Conservation (phyloP, 2,888 invertebrate genomes). For the Lepidonotus clava region DNA sequence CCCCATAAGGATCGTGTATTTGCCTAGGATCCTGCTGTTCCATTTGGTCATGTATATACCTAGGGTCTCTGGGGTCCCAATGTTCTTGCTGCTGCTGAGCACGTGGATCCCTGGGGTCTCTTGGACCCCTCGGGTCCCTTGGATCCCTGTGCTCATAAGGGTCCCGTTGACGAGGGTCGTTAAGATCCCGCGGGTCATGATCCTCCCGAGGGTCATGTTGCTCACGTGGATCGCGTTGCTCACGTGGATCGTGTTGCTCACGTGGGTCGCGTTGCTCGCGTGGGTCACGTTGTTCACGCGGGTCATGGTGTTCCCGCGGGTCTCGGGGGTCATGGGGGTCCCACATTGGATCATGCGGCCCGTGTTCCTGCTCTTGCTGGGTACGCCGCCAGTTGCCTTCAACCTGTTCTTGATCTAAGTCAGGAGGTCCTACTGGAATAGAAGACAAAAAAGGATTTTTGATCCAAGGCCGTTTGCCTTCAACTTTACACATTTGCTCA, state of each 20-base stretch:
- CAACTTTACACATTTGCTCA: too few relatives aligned
- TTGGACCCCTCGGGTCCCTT: conserved; percentile 17
- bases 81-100: background rate
- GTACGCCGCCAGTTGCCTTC: too few relatives aligned
- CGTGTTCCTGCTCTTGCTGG: background rate
- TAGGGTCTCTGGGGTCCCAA: conserved; percentile 46
- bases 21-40: background rate
- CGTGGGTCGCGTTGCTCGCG: background rate
- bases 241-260: background rate
- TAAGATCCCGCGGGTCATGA: background rate
- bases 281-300: background rate
- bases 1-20: conserved; percentile 28
- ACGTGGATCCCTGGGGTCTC: conserved; percentile 5
- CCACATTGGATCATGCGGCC: background rate
- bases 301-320: background rate
- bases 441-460: too few relatives aligned
- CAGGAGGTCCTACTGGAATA: too few relatives aligned
- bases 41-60: conserved; percentile 23
- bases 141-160: conserved; percentile 3
- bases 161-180: background rate
- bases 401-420: too few relatives aligned
- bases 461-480: too few relatives aligned
- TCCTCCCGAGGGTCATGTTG: background rate
- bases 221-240: background rate
- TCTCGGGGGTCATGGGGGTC: background rate